These are phyloP conservation scores for Pharmacophagus antenor DNA, from an alignment of 2,888 invertebrate species.

Conservation along the genomic window DNA sequence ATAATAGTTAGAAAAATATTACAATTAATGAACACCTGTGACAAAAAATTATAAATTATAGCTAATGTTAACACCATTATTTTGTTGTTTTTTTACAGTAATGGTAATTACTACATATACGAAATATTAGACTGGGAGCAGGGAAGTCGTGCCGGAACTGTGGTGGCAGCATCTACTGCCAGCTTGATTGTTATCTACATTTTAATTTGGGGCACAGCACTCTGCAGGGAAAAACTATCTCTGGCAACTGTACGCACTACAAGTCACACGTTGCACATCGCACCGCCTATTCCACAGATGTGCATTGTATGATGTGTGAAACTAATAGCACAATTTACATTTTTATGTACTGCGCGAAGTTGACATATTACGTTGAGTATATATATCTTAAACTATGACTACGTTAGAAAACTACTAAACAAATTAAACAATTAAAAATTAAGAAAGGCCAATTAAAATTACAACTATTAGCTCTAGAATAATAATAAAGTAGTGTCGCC, in stretches of 20 bases:
- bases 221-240: slow-evolving; percentile 56
- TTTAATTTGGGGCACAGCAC: slow-evolving; percentile 49
- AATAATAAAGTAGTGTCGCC: too few species aligned
- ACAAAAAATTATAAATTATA: too few species aligned
- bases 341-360: background rate
- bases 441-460: too few species aligned
- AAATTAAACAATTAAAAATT: too few species aligned
- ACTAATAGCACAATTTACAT: background rate
- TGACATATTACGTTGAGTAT: background rate
- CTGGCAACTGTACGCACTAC: slow-evolving; percentile 48
- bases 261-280: slow-evolving; percentile 52
- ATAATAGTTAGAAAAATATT: too few species aligned
- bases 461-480: too few species aligned
- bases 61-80: too few species aligned
- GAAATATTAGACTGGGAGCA: slow-evolving; percentile 88
- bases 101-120: slow-evolving; percentile 86
- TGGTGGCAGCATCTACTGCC: slow-evolving; percentile 48
- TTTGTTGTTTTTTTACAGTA: slow-evolving; percentile 59
- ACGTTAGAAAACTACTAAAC: background rate
- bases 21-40: too few species aligned
- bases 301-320: slow-evolving; percentile 36
- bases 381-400: background rate
- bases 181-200: slow-evolving; percentile 54
- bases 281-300: slow-evolving; percentile 47
- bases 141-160: slow-evolving; percentile 79